Evolutionary conservation across 2,113 vertebrate species (phyloP).

Genomic region (Erythrocebus patas): DNA sequence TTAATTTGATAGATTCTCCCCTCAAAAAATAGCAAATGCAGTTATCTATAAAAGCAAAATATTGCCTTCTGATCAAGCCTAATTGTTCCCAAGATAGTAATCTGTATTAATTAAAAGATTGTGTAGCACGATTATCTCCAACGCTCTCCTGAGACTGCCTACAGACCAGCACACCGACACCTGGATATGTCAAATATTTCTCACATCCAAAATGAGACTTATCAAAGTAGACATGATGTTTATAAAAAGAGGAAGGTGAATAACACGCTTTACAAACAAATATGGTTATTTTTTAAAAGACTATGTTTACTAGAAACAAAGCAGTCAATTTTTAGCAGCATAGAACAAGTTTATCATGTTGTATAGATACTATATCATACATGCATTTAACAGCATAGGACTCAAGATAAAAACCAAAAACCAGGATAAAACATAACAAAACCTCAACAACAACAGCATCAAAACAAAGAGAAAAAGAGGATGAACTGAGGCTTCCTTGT

Average conservation of each 20-base stretch:
- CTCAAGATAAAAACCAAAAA: neutral
- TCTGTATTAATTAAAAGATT: neutral
- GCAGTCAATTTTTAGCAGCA: neutral
- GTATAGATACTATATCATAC: neutral
- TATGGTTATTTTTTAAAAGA: neutral
- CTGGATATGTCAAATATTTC: neutral
- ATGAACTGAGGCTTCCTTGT: neutral
- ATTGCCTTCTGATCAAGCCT: neutral
- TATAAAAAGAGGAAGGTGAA: neutral
- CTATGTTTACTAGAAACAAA: constrained; percentile 11
- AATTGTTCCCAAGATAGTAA: neutral
- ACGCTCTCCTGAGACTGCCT: neutral
- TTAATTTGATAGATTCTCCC: neutral
- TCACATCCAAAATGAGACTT: neutral
- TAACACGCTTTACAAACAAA: neutral
- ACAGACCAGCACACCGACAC: neutral
- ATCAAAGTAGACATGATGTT: neutral
- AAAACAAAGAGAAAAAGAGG: neutral
- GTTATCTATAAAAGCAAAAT: neutral
- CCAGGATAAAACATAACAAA: neutral
- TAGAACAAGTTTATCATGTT: neutral
- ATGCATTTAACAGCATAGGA: neutral
- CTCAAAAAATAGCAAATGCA: neutral
- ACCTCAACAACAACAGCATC: neutral
- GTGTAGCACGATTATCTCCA: neutral